These are phyloP conservation scores for Porites cylindrica DNA, from an alignment of 92 coral and sea anemone genomes.

Conservation along the genomic window DNA sequence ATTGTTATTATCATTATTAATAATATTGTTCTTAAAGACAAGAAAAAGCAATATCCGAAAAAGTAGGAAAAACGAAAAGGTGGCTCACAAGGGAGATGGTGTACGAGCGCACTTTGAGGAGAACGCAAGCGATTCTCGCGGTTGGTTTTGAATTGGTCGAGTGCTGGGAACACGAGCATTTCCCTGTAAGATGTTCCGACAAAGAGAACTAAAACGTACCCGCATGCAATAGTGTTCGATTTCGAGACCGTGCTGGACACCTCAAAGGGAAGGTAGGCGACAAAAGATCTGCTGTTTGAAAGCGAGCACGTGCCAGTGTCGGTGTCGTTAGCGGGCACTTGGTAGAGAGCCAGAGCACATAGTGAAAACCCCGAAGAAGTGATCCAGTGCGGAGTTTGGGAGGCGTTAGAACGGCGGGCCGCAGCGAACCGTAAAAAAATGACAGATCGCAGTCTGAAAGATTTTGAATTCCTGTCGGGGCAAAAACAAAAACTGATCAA, in stretches of 20 bases:
- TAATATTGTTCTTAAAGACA: not conserved
- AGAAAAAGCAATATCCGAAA: not conserved
- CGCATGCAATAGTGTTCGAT: slow-evolving; percentile 18
- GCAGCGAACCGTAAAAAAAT: too few relatives aligned
- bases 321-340: not conserved
- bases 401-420: slow-evolving; percentile 18
- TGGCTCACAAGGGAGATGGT: not conserved
- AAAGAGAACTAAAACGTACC: slow-evolving; percentile 20
- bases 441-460: not conserved
- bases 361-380: slow-evolving; percentile 13
- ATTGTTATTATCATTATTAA: too few relatives aligned
- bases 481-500: not conserved
- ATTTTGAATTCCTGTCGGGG: not conserved
- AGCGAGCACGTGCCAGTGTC: slow-evolving; percentile 29
- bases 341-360: slow-evolving; percentile 20
- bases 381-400: slow-evolving; percentile 4
- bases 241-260: slow-evolving; percentile 13
- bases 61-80: not conserved
- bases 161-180: slow-evolving; percentile 1
- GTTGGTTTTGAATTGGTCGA: not conserved
- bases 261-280: not conserved
- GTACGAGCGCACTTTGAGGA: too few relatives aligned
- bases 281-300: slow-evolving; percentile 5
- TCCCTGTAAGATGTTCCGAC: not conserved
- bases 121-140: too few relatives aligned